phyloP scores from a whole-genome alignment of 2,797 vertebrate species.

The Miichthys miiuy region DNA sequence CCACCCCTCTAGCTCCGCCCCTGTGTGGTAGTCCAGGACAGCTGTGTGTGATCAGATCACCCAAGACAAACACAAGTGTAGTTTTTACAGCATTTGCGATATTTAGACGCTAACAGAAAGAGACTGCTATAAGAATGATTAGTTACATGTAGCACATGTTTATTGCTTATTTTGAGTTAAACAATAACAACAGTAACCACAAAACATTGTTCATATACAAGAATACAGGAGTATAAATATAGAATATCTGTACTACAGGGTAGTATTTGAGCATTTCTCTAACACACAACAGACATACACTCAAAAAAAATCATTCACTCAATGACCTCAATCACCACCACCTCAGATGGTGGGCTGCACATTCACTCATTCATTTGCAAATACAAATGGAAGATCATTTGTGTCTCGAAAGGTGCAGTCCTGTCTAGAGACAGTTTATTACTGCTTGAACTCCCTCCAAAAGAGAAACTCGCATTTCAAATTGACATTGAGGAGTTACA shows the following conservation, averaged over 20 bases:
- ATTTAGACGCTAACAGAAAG: background rate
- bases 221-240: conserved; percentile 85
- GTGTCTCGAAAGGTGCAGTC: conserved; percentile 34
- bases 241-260: conserved; percentile 75
- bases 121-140: background rate
- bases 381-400: conserved; percentile 58
- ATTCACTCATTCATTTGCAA: conserved; percentile 56
- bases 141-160: conserved; percentile 56
- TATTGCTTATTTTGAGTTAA: conserved; percentile 76
- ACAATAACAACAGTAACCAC: conserved; percentile 64
- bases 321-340: conserved; percentile 8
- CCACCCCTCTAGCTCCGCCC: too few relatives aligned
- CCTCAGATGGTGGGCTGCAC: conserved; percentile 16
- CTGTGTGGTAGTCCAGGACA: background rate
- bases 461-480: conserved; percentile 1
- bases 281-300: conserved; percentile 50
- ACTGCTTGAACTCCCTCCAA: conserved; percentile 10
- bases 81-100: too few relatives aligned
- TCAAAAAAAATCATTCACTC: conserved; percentile 36
- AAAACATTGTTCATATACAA: conserved; percentile 75
- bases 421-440: conserved; percentile 27
- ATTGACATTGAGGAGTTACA: conserved; percentile 17
- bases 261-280: conserved; percentile 54
- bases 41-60: background rate
- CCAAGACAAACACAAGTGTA: too few relatives aligned